Evolutionary conservation across 2,888 invertebrate species (phyloP).

Genomic region (Himalopsyche anomala): DNA sequence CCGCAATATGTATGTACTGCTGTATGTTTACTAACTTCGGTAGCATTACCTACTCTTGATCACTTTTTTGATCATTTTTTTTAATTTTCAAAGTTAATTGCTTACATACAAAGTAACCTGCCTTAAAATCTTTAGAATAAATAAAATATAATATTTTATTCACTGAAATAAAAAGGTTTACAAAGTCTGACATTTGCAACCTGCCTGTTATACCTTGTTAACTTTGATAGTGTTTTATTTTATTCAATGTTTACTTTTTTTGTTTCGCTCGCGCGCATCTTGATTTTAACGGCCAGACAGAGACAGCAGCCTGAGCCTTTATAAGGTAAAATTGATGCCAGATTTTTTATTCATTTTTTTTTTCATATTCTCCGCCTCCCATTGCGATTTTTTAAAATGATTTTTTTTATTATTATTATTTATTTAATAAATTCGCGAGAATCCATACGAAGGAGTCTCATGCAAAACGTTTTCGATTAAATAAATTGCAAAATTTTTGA

Average conservation of each 20-base stretch:
- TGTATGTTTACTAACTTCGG: too few species aligned
- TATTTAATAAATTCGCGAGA: slow-evolving; percentile 11
- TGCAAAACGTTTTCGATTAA: neutral
- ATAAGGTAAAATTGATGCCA: slow-evolving; percentile 61
- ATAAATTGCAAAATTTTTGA: slow-evolving; percentile 5
- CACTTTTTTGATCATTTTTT: too few species aligned
- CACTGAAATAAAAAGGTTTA: slow-evolving; percentile 49
- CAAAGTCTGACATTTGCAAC: slow-evolving; percentile 44
- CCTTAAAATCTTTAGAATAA: neutral
- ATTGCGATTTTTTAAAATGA: slow-evolving; percentile 59
- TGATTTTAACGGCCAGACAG: slow-evolving; percentile 57
- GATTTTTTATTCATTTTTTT: slow-evolving; percentile 58
- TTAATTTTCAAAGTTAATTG: too few species aligned
- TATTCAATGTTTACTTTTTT: slow-evolving; percentile 64
- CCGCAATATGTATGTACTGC: too few species aligned
- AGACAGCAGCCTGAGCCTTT: slow-evolving; percentile 47
- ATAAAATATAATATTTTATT: slow-evolving; percentile 41
- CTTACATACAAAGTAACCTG: too few species aligned
- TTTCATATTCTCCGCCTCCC: slow-evolving; percentile 62
- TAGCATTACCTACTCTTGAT: too few species aligned
- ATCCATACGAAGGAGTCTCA: neutral
- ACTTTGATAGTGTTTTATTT: slow-evolving; percentile 62
- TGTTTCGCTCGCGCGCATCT: slow-evolving; percentile 49
- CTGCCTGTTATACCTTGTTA: slow-evolving; percentile 60
- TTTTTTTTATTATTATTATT: slow-evolving; percentile 46